Evolutionary conservation across 1,140 invertebrate genomes (phyloP).

Genomic region (Aphaenogaster floridana): DNA sequence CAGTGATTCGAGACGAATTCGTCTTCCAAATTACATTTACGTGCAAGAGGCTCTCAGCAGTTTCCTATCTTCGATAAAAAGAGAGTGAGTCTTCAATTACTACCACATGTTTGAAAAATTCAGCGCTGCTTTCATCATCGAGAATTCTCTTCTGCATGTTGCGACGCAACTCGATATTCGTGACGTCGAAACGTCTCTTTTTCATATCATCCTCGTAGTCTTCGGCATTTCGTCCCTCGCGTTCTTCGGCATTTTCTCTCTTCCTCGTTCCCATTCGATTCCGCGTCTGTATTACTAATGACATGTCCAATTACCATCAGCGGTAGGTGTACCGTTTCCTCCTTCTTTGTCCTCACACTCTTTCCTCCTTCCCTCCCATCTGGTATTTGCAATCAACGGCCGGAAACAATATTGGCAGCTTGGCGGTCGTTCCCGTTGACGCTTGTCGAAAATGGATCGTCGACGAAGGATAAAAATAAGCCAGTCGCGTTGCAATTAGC

Average conservation of each 20-base stretch:
- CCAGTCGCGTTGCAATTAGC: slow-evolving; percentile 55
- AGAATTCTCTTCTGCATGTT: slow-evolving; percentile 13
- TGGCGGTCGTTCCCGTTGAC: slow-evolving; percentile 8
- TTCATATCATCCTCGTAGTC: slow-evolving; percentile 1
- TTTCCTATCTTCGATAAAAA: not conserved
- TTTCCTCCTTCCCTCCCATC: slow-evolving; percentile 26
- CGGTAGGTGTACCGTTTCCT: slow-evolving; percentile 15
- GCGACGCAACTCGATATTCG: slow-evolving; percentile 58
- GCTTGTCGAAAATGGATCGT: slow-evolving; percentile 38
- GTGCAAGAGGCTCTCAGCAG: not conserved
- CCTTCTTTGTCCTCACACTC: not conserved
- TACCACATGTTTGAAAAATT: slow-evolving; percentile 11
- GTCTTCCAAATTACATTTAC: slow-evolving; percentile 34
- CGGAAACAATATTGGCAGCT: slow-evolving; percentile 79
- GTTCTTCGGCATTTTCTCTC: not conserved
- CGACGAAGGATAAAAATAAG: slow-evolving; percentile 59
- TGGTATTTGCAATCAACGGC: slow-evolving; percentile 77
- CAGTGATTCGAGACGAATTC: not conserved
- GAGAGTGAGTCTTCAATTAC: slow-evolving; percentile 12
- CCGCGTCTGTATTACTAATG: slow-evolving; percentile 72
- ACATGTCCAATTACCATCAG: slow-evolving; percentile 76
- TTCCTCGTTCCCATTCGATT: slow-evolving; percentile 57
- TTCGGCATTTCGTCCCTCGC: not conserved
- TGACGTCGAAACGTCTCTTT: slow-evolving; percentile 60
- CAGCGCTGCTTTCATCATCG: slow-evolving; percentile 18